These are phyloP conservation scores for Saccostrea echinata DNA, from an alignment of 1,140 invertebrate genomes.

Conservation along the genomic window DNA sequence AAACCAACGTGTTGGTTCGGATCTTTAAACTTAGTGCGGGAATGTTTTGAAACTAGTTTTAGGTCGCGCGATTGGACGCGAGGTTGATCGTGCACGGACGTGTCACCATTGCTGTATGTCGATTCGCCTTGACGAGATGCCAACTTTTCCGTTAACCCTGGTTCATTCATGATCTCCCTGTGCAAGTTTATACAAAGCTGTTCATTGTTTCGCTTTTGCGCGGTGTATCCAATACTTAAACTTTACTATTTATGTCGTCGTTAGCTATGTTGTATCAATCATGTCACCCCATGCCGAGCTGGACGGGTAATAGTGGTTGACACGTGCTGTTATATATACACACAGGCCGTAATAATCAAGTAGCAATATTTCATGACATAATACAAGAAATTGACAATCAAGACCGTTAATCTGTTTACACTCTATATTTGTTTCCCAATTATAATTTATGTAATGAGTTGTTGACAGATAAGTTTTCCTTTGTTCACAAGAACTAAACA, in stretches of 20 bases:
- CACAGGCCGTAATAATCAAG: not conserved
- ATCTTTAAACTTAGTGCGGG: constrained; percentile 35
- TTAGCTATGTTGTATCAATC: constrained; percentile 1
- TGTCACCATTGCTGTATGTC: not conserved
- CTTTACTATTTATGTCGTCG: constrained; percentile 8
- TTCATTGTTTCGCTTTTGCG: constrained; percentile 34
- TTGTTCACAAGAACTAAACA: not conserved
- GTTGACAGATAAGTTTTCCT: not conserved
- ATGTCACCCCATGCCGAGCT: constrained; percentile 23
- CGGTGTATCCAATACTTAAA: constrained; percentile 22
- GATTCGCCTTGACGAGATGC: constrained; percentile 22
- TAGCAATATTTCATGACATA: not conserved
- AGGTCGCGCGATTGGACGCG: constrained; percentile 20
- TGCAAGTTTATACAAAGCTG: constrained; percentile 27
- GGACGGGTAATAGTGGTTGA: not conserved
- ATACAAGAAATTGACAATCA: not conserved
- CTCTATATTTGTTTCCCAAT: not conserved
- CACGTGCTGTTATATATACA: constrained; percentile 25
- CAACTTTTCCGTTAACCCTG: constrained; percentile 1
- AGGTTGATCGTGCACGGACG: not conserved
- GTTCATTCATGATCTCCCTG: constrained; percentile 12
- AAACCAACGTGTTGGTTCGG: constrained; percentile 11
- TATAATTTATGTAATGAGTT: not conserved
- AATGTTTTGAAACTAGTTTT: constrained; percentile 26
- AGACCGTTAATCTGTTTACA: not conserved